A percentile compares a stretch with the other conserved stretches of the same genome.
These are phyloP conservation scores for Synodontis membranacea DNA, from an alignment of 2,113 vertebrate genomes.

Conservation along the genomic window DNA sequence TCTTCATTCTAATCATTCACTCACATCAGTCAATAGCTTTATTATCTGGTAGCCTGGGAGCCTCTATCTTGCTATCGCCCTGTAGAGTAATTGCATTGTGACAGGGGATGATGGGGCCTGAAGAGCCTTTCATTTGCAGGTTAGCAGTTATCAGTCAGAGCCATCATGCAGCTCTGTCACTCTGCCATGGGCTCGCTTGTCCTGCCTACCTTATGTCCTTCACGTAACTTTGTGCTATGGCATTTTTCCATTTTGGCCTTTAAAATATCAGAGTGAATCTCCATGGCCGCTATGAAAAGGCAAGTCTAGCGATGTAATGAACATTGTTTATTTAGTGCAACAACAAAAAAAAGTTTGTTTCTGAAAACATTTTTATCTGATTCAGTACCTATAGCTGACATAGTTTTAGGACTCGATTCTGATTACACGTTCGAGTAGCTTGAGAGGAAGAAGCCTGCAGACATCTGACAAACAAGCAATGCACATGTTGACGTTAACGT, in stretches of 20 bases:
- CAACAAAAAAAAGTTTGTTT: no score
- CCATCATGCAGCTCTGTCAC: slow-evolving; percentile 91
- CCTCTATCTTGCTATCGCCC: slow-evolving; percentile 97
- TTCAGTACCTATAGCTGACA: neutral
- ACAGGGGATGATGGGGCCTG: slow-evolving; percentile 93
- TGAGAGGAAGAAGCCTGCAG: neutral
- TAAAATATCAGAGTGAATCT: slow-evolving; percentile 26
- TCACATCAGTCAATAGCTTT: slow-evolving; percentile 98
- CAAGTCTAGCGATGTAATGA: neutral
- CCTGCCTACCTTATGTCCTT: slow-evolving; percentile 92
- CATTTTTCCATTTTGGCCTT: slow-evolving; percentile 56
- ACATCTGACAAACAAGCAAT: neutral
- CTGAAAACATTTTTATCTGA: no score
- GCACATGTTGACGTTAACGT: neutral
- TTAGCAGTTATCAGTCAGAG: slow-evolving; percentile 91
- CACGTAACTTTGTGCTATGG: slow-evolving; percentile 92
- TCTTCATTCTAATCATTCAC: slow-evolving; percentile 97
- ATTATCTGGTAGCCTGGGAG: slow-evolving; percentile 94
- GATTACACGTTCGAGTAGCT: neutral
- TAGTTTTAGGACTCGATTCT: neutral
- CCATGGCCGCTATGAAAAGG: slow-evolving; percentile 1
- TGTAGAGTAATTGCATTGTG: slow-evolving; percentile 97
- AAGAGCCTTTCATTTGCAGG: slow-evolving; percentile 95
- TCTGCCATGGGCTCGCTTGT: slow-evolving; percentile 88
- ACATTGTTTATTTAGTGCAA: neutral